Base-by-base conservation (phyloP, 2,797 vertebrate species). In the Loriculus beryllinus region DNA sequence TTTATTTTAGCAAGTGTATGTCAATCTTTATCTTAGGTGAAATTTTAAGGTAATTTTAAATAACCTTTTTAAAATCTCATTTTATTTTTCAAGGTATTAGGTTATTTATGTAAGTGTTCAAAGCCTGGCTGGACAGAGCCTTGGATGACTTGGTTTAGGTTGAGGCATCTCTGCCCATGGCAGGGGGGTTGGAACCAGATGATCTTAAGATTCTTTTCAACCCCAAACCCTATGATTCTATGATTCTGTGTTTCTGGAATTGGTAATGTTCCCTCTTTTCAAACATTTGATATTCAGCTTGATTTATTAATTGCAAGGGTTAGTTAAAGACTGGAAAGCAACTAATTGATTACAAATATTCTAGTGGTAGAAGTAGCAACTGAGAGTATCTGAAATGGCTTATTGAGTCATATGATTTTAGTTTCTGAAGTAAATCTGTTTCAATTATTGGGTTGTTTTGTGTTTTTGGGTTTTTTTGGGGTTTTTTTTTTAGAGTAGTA, bases 391-490 rank as follows among this genome's bases (percentile, higher is more conserved):
- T 56, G 48, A 72, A 71, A 74, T 70, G 2, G 43, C 5, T 70
- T 17, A 68, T 28, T 60, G 52, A 63, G 21, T 59, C 39, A 14
- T 21, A 47, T 63, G 7, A 56, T 77, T 82, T 86, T 47, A 59
- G 4, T 84, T 80, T 92, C 25, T 37, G 47, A 62, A 52, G 16
- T 40, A 11, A 63, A 47, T 76, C 18, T 88, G 12, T 67, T 82
- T 70, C 31, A 48, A 23, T 71, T 78, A 33, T 33, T 33, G n/a
- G 13, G 6, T 5, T 77, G 25, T n/a, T 52, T 51, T 20, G 20
- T 17, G 16, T 42, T 42, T 19, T 1, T 2, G 8, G 21, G 39
- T 42, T 42, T 43, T 1, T 2, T 10, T 31, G n/a, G n/a, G n/a
- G n/a, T n/a, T 29, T 76, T 45, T 76, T 71, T 75, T 67, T 94